Percentiles rank a stretch among this genome's conserved stretches.
phyloP scores from a whole-genome alignment of 2,113 vertebrate species.

The Phycodurus eques region DNA sequence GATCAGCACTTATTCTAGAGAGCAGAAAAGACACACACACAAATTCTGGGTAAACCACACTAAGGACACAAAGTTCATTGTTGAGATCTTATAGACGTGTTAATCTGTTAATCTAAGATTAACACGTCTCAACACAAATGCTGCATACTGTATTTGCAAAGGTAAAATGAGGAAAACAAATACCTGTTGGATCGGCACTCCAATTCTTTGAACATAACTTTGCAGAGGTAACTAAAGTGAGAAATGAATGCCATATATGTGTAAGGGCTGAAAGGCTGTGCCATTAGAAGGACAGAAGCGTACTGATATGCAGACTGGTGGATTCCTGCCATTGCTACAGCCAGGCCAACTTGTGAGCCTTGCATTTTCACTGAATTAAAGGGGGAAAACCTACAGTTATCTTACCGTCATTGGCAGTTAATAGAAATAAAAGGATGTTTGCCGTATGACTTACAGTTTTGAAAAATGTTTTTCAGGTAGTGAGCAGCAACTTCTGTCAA shows the following conservation, averaged over 20 bases:
- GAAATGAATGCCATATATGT: conserved; percentile 74
- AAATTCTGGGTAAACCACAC: not conserved
- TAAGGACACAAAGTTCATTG: not conserved
- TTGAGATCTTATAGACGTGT: not conserved
- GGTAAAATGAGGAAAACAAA: not conserved
- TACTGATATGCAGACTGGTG: conserved; percentile 74
- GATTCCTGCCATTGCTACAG: conserved; percentile 73
- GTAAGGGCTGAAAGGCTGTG: conserved; percentile 69
- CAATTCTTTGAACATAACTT: conserved; percentile 43
- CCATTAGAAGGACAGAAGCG: conserved; percentile 47
- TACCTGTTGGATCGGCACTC: conserved; percentile 61
- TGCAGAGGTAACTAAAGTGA: conserved; percentile 57
- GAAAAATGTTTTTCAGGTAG: conserved; percentile 42
- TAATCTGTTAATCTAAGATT: not conserved
- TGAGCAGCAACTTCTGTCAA: conserved; percentile 64
- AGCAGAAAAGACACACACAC: not conserved
- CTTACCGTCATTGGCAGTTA: not conserved
- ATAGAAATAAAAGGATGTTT: not conserved
- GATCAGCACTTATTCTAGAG: not conserved
- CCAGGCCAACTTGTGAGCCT: conserved; percentile 37
- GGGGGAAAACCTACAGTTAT: not conserved
- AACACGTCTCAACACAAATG: not conserved
- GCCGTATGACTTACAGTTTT: conserved; percentile 15
- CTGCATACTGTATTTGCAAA: not conserved
- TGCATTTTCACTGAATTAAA: conserved; percentile 30